Base-by-base conservation (phyloP, 2,888 invertebrate species). In the Andrena fulva region DNA sequence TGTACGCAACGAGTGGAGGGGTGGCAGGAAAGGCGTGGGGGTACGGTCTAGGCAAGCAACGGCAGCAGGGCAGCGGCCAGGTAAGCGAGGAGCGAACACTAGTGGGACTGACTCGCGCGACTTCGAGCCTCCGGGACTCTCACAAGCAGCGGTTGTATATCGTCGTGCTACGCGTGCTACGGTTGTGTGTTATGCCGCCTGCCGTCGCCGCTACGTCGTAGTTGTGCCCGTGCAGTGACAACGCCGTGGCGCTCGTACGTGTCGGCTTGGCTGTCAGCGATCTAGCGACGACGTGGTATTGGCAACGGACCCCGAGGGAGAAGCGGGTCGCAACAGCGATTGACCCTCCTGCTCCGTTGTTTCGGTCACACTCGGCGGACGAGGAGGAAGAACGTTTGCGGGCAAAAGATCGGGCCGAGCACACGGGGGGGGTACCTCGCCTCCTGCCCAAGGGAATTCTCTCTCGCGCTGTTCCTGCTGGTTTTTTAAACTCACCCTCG, bases 51-150 rank as follows among this genome's bases (percentile, higher is more conserved):
- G 91, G 89, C 91, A 88, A 90, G 90, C 85, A 86, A 85, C 86
- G 87, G 87, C 89, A 88, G 89, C 88, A 87, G 88, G 88, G 89
- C 88, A 86, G 89, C 89, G 86, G 89, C 91, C 93, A 92, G 93
- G 93, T 93, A 93, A 92, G 92, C 91, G 90, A 91, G 89, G 87
- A 90, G 89, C 87, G 89, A 89, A 89, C 91, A 91, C 92, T 92
- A 92, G 92, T 92, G 92, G 92, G 92, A 92, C 92, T 91, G 92
- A 91, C 92, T 91, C 91, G 91, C 92, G 92, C 92, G 91, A 89
- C 92, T 91, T 87, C 88, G 90, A 88, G 87, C 85, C 89, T 90
- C 89, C 87, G 86, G 74, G 77, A 85, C 76, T 83, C 76, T 80
- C 84, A 76, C 68, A 79, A 72, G 66, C 78, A 74, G 74, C 80